phyloP scores from a whole-genome alignment of 1,140 invertebrate genomes.

The Planococcus citri region DNA sequence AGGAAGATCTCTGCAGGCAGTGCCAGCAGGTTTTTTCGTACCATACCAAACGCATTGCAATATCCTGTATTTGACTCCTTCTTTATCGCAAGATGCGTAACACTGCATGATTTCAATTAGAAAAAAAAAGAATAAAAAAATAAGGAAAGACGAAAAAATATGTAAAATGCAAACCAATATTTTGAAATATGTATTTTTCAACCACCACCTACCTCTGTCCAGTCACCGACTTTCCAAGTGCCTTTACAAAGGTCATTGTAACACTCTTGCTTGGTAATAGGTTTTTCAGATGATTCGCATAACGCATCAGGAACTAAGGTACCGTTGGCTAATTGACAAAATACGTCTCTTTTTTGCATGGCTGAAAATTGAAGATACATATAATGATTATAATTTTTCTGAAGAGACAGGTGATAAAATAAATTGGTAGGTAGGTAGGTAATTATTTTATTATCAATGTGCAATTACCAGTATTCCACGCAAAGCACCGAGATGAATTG shows the following conservation, averaged over 20 bases:
- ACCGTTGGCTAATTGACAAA: conserved; percentile 52
- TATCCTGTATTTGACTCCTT: conserved; percentile 67
- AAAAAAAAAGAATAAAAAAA: no score
- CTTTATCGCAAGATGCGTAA: conserved; percentile 53
- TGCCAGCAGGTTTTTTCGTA: conserved; percentile 63
- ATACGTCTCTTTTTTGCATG: conserved; percentile 57
- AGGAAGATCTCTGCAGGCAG: conserved; percentile 58
- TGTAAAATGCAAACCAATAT: background rate
- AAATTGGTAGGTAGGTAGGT: no score
- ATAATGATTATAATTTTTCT: background rate
- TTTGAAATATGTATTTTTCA: background rate
- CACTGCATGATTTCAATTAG: no score
- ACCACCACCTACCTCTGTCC: conserved; percentile 60
- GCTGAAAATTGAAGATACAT: conserved; percentile 39
- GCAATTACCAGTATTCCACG: conserved; percentile 57
- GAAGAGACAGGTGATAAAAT: no score
- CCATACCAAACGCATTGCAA: conserved; percentile 80
- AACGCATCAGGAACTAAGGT: conserved; percentile 41
- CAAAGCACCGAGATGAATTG: conserved; percentile 56
- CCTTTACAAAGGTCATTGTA: conserved; percentile 65
- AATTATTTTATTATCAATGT: no score
- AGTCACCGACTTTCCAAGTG: conserved; percentile 69
- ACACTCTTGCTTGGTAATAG: conserved; percentile 58
- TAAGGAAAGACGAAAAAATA: no score
- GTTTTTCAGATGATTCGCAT: conserved; percentile 54